Base-by-base conservation (phyloP, 2,888 invertebrate species). In the Pterostichus madidus region DNA sequence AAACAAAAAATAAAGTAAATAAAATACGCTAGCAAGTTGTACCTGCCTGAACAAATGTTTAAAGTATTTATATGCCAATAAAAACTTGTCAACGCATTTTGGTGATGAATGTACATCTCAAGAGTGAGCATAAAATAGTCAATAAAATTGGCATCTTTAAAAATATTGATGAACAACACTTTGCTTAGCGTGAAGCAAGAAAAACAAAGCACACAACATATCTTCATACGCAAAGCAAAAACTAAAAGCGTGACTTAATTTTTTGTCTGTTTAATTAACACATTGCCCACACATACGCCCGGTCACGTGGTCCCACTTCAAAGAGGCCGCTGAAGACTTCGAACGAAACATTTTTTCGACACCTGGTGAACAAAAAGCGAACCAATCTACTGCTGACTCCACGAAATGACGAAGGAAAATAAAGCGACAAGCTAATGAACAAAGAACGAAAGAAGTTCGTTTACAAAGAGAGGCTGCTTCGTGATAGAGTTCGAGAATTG, bases 191-290 rank as follows among this genome's bases (percentile, higher is more conserved):
- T 5, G 8, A 59, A 59, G 5, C 8, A 8, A 7, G 8, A 39
- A 39, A 39, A 39, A 39, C 39, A 39, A 39, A 39, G 39, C 68
- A 35, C 46, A 15, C 77, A 52, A n/a, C 31, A 76, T 76, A 76
- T 76, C 76, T 76, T 76, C 52, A 77, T 77, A 77, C 15, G 49
- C 13, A 5, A 15, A 56, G 39, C 77, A 77, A 77, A 76, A 77
- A 77, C 35, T 77, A 31, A 77, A 77, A 77, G 77, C 77, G 77
- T 77, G 77, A 77, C 77, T 77, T 77, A 77, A 59, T 76, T 75
- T 80, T 80, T 80, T 80, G 80, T 73, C 39, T 53, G 80, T 80
- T 80, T 73, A 80, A 80, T 80, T 80, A 80, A 80, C 80, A 80
- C 80, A 80, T 80, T 80, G 80, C 53, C 80, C 46, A 73, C 80